Evolutionary conservation across 2,113 vertebrate genomes (phyloP).

Genomic region (Myodes glareolus): DNA sequence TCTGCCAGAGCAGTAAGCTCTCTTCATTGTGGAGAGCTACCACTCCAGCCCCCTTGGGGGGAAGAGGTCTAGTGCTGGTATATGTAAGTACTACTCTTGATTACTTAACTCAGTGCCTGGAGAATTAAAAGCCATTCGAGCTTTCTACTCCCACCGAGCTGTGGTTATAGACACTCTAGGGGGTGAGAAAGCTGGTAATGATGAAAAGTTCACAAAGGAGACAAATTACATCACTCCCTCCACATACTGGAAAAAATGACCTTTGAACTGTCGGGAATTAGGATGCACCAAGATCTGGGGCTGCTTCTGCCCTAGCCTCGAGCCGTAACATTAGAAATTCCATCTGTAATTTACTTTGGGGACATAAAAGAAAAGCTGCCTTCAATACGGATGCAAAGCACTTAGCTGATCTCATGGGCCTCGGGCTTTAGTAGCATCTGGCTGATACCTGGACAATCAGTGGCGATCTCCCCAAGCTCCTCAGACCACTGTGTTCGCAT

Average conservation of each 20-base stretch:
- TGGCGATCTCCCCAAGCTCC: background rate
- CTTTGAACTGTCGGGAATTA: conserved; percentile 11
- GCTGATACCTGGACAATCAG: background rate
- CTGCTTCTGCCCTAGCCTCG: background rate
- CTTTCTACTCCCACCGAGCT: background rate
- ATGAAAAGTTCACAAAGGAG: background rate
- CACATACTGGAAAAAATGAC: background rate
- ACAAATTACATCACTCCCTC: background rate
- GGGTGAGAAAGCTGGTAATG: accelerated
- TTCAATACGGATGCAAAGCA: background rate
- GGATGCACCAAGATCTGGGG: background rate
- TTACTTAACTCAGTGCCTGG: background rate
- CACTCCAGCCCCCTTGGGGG: background rate
- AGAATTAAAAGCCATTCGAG: background rate
- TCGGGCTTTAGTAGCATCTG: background rate
- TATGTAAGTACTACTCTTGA: background rate
- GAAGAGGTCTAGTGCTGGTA: background rate
- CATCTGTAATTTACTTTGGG: background rate
- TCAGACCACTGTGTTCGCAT: background rate
- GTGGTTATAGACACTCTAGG: background rate
- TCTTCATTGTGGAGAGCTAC: background rate
- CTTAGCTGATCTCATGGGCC: background rate
- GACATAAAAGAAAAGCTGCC: background rate
- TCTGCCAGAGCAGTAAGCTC: background rate
- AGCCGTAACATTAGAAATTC: background rate